These are phyloP conservation scores for Nasua narica DNA, from an alignment of 2,797 vertebrate genomes.

Conservation along the genomic window DNA sequence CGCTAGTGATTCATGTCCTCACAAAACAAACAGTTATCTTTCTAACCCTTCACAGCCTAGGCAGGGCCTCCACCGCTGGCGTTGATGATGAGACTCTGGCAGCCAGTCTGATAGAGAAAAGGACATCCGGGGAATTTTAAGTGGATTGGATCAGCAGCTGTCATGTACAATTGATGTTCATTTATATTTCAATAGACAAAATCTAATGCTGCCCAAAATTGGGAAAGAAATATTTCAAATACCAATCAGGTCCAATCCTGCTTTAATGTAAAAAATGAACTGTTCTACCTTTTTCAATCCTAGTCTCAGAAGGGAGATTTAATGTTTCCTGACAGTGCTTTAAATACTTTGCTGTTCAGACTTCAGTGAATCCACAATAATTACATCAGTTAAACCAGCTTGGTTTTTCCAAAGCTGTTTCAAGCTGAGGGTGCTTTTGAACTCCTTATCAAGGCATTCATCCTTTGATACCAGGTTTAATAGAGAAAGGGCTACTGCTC, in stretches of 20 bases:
- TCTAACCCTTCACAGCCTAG: slow-evolving; percentile 10
- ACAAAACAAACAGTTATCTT: slow-evolving; percentile 62
- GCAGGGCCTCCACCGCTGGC: background rate
- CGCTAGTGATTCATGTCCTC: slow-evolving; percentile 52
- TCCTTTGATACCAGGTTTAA: slow-evolving; percentile 60
- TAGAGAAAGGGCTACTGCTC: slow-evolving; percentile 8
- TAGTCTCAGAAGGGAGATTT: slow-evolving; percentile 67
- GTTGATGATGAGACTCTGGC: slow-evolving; percentile 65
- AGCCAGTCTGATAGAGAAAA: slow-evolving; percentile 39
- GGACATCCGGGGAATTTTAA: slow-evolving; percentile 74
- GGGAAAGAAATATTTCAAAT: slow-evolving; percentile 74
- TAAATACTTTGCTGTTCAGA: slow-evolving; percentile 75
- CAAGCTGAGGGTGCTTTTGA: slow-evolving; percentile 50
- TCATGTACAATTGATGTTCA: slow-evolving; percentile 75
- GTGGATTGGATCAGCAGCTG: slow-evolving; percentile 69
- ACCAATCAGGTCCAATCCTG: slow-evolving; percentile 69
- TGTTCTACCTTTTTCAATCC: slow-evolving; percentile 67
- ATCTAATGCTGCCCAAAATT: slow-evolving; percentile 65
- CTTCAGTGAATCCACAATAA: slow-evolving; percentile 74
- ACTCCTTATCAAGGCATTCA: slow-evolving; percentile 20
- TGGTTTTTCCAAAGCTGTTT: slow-evolving; percentile 65
- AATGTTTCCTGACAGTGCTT: slow-evolving; percentile 73
- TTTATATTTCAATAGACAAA: slow-evolving; percentile 78
- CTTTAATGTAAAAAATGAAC: slow-evolving; percentile 72
- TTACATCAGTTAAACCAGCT: slow-evolving; percentile 71